phyloP scores from a whole-genome alignment of 2,797 vertebrate genomes.

The Melanotaenia nigrans region DNA sequence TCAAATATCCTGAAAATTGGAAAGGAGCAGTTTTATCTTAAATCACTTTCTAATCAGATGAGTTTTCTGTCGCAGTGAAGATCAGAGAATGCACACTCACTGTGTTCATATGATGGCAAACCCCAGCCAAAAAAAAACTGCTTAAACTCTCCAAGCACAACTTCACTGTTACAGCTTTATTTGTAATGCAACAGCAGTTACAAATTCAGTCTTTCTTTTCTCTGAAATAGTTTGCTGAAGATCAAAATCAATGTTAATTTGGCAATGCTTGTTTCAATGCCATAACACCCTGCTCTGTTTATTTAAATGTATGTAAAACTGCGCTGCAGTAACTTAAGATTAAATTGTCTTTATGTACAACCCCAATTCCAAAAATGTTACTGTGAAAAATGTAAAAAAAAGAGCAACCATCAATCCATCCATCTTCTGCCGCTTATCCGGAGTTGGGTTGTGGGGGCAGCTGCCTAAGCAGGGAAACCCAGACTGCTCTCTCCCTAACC shows the following conservation, averaged over 20 bases:
- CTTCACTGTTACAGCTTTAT: background rate
- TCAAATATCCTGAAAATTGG: conserved; percentile 21
- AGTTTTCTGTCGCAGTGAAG: conserved; percentile 10
- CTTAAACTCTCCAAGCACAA: background rate
- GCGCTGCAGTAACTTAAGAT: conserved; percentile 10
- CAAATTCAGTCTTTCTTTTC: background rate
- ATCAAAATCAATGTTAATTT: conserved; percentile 18
- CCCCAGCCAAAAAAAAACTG: background rate
- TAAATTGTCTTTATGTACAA: conserved; percentile 20
- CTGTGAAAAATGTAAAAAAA: background rate
- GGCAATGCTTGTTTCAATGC: conserved; percentile 27
- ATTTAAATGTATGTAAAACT: conserved; percentile 43
- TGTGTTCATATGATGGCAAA: background rate
- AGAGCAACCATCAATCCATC: too few species aligned
- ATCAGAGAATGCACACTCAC: background rate
- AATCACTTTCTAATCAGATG: conserved; percentile 23
- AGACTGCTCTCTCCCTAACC: too few species aligned
- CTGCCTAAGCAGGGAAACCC: too few species aligned
- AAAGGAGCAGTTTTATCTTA: conserved; percentile 23
- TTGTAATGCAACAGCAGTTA: background rate
- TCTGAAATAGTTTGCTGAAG: background rate
- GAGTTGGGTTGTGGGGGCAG: too few species aligned
- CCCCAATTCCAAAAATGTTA: background rate
- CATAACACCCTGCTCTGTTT: conserved; percentile 16
- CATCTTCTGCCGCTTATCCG: too few species aligned